phyloP scores from a whole-genome alignment of 2,113 vertebrate species.

The Thalassarche chlororhynchos region DNA sequence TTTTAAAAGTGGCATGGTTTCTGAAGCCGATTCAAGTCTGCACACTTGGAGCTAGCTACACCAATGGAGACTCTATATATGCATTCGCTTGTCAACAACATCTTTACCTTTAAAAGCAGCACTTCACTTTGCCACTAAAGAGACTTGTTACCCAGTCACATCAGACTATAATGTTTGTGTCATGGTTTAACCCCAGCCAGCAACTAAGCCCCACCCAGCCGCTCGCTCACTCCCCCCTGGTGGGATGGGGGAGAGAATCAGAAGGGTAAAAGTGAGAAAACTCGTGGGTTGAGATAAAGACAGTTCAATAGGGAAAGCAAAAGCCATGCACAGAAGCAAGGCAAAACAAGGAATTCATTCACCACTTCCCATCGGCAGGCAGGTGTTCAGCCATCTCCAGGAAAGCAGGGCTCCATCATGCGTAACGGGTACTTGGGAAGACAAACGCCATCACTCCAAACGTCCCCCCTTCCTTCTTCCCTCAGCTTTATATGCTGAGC shows the following conservation, averaged over 20 bases:
- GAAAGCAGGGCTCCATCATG: neutral
- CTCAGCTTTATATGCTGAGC: no score
- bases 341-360: neutral
- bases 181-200: neutral
- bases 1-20: neutral
- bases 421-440: neutral
- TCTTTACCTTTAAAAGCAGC: neutral
- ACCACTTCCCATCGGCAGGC: neutral
- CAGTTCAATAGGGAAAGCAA: neutral
- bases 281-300: neutral
- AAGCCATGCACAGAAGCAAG: accelerated
- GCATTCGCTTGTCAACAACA: accelerated
- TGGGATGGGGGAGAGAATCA: neutral
- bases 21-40: neutral
- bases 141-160: neutral
- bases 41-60: neutral
- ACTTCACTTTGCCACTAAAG: neutral
- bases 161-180: neutral
- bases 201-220: neutral
- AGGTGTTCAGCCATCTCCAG: neutral
- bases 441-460: neutral
- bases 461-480: neutral
- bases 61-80: neutral
- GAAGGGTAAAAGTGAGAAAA: neutral
- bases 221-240: neutral